Evolutionary conservation across 2,888 invertebrate species (phyloP), one percentile per base, ranked within the genome.

Genomic region (Nysson spinosus): DNA sequence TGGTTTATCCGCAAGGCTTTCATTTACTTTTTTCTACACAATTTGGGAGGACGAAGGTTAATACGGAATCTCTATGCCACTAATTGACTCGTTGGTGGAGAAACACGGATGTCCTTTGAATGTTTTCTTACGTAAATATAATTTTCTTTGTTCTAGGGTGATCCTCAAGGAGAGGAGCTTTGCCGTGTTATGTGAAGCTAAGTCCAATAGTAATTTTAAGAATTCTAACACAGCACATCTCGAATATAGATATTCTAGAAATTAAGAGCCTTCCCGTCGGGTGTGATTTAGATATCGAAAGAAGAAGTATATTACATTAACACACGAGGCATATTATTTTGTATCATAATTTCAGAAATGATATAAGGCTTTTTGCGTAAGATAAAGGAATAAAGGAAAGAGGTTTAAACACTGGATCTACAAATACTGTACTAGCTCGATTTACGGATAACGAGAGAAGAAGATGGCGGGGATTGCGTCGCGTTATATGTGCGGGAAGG

Each of bases 181-280:
- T 91, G 91, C 86, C 83, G 88, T 71, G 84, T 91, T 68, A 91
- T 91, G 91, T 91, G 85, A 88, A 80, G 54, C 44, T 58, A 68
- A 75, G 50, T 61, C 58, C 52, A 72, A 39, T 55, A 60, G 55
- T 73, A 67, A 69, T 64, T 11, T 62, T 55, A 54, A 62, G 63
- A 55, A 26, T 55, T 63, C 54, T 63, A 55, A 63, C 63, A 49
- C n/a, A n/a, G 47, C 65, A 65, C 65, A 19, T 56, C n/a, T n/a
- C n/a, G n/a, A n/a, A n/a, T 62, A 55, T 32, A 56, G 40, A 65
- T 50, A 64, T 54, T 26, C 55, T 64, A 32, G 35, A 37, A 42
- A 34, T 26, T 43, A 62, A 34, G 35, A 43, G 19, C 34, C 35
- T 43, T 17, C 34, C 35, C 49, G 30, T 32, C 16, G 40, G 30